These are phyloP conservation scores for Triops cancriformis DNA, from an alignment of 1,140 invertebrate species.

Conservation along the genomic window DNA sequence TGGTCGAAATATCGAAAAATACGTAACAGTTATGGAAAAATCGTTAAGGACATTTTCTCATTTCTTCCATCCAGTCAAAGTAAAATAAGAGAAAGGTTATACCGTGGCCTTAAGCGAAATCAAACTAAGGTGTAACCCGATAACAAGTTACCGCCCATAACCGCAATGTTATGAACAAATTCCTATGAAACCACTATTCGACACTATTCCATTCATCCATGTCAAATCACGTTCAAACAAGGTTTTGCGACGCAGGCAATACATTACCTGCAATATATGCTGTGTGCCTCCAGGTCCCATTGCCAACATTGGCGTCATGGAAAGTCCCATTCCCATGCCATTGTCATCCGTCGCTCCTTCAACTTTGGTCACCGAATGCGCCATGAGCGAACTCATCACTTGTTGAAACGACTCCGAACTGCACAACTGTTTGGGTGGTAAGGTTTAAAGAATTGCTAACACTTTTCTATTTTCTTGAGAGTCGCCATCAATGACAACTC, in stretches of 20 bases:
- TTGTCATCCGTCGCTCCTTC: not conserved
- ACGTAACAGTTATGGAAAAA: too few relatives aligned
- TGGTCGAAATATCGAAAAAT: too few relatives aligned
- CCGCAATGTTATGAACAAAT: too few relatives aligned
- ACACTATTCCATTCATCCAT: too few relatives aligned
- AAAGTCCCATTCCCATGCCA: slow-evolving; percentile 20
- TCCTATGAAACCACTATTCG: too few relatives aligned
- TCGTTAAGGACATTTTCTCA: too few relatives aligned
- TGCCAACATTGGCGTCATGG: slow-evolving; percentile 23
- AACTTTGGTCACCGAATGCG: slow-evolving; percentile 3
- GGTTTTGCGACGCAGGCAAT: not conserved
- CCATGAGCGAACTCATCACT: slow-evolving; percentile 9
- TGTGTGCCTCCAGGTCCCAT: slow-evolving; percentile 25
- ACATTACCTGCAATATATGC: slow-evolving; percentile 26
- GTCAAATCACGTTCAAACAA: too few relatives aligned
- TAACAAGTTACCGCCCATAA: too few relatives aligned
- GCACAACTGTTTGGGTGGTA: not conserved
- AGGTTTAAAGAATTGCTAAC: not conserved
- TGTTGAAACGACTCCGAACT: slow-evolving; percentile 1
- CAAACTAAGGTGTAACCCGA: too few relatives aligned
- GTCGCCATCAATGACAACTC: not conserved
- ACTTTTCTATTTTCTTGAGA: not conserved
- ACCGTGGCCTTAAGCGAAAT: too few relatives aligned
- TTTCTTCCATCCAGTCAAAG: too few relatives aligned
- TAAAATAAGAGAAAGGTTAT: too few relatives aligned